These are phyloP conservation scores for Pseudoatta argentina DNA, from an alignment of 1,140 invertebrate genomes.

Conservation along the genomic window DNA sequence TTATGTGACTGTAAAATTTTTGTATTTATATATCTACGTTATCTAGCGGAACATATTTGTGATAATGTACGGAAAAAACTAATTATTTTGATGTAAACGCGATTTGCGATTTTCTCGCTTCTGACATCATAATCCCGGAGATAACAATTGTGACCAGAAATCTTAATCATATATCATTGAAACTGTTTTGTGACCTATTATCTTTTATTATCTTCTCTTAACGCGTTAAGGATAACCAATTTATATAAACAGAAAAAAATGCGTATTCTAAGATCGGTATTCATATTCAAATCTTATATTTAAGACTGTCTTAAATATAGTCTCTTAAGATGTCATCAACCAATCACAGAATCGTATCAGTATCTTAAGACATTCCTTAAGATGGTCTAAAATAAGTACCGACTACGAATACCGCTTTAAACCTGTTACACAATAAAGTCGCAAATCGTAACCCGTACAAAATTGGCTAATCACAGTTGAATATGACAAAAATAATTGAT, in stretches of 20 bases:
- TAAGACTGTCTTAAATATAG: too few species aligned
- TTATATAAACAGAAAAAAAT: background rate
- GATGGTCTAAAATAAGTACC: too few species aligned
- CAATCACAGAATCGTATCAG: too few species aligned
- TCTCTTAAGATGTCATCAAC: too few species aligned
- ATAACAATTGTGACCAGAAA: background rate
- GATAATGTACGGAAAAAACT: background rate
- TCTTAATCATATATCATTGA: background rate
- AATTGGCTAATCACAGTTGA: too few species aligned
- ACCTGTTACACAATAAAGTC: too few species aligned
- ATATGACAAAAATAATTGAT: too few species aligned
- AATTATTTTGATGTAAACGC: background rate
- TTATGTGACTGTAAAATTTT: slow-evolving; percentile 26
- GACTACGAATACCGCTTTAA: too few species aligned
- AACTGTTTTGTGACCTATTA: background rate
- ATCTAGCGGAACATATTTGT: background rate
- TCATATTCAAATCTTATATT: too few species aligned
- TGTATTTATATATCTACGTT: background rate
- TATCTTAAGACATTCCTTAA: too few species aligned
- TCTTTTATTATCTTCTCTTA: background rate
- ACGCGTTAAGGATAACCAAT: background rate
- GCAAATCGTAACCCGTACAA: too few species aligned
- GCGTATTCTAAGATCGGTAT: background rate
- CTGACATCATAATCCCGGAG: background rate
- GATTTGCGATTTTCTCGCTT: background rate